Base-by-base conservation (phyloP, 2,113 vertebrate species). In the Marcusenius ussheri region DNA sequence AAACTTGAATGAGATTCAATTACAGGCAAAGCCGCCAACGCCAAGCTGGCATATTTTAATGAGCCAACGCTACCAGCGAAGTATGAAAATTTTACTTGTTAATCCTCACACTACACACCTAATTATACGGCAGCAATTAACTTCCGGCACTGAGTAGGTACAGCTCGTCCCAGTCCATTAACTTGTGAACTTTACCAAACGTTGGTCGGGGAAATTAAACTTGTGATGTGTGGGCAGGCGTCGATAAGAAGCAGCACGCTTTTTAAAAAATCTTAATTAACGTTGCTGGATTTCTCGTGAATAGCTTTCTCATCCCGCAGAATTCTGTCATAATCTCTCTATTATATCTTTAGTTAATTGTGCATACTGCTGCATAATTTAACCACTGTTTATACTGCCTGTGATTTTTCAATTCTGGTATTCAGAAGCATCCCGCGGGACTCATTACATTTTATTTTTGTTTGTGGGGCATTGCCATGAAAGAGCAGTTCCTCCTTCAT, bases 121-220 rank as follows among this genome's bases (percentile, higher is more conserved):
- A 53, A 39, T 56, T 51, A 85, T 85, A 85, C 17, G 39, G 27
- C 86, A 56, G 15, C 86, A 53, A 53, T 87, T 87, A 87, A 56
- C 50, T 87, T 87, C 13, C 17, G 5, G 49, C 86, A 51, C 50
- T 10, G 86, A 15, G 31, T 51, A 56, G 49, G 47, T 62, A 45
- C 35, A 45, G 42, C 51, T 66, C 10, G 39, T 88, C 87, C 39
- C 39, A 88, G 56, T 45, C 87, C 56, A 88, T 88, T 58, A 88
- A 88, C 87, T 88, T 88, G 27, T 56, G 27, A 87, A 87, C 86
- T 35, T 87, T 53, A 56, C 31, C 13, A 88, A 39, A 88, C 58
- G 21, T 5, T 45, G 35, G 56, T 11, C 24, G 35, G 21, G 53
- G n/a, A 88, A 88, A 88, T 58, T 42, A 45, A 58, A 88, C 62